Base-by-base conservation (phyloP, 2,888 invertebrate genomes). In the Nomada ferruginata region DNA sequence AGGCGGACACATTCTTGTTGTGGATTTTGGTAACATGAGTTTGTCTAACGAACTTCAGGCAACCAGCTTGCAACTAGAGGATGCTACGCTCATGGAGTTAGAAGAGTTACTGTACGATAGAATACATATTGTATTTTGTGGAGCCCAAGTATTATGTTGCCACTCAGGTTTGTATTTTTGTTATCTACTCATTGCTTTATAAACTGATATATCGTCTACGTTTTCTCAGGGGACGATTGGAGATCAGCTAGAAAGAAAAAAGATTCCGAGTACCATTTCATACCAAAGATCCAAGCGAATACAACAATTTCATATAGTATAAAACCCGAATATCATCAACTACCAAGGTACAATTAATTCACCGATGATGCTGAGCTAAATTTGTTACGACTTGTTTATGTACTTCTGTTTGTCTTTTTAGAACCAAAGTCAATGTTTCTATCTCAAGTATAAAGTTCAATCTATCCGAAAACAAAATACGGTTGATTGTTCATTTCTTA, bases 81-180 rank as follows among this genome's bases (percentile, higher is more conserved):
- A 97, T 89, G 96, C 96, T 0, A 97, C 97, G 0, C 96, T 96
- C 89, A 97, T 97, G 95, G 97, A 97, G 94, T 93, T 97, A 73
- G 97, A 97, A 90, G 97, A 97, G 91, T 95, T 96, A 65, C 94
- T 97, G 11, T 98, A 97, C 89, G 97, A 97, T 84, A 95, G 97
- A 85, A 94, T 97, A 68, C 96, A 96, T 82, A 94, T 97, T 1
- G 96, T 96, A 82, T 95, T 97, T 85, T 95, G 95, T 18, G 96
- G 96, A 74, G 94, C 95, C 60, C 97, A 97, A 95, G 95, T 96
- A 47, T 91, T 95, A 11, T 94, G 95, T 83, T 95, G 95, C 82
- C 95, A 95, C 89, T 95, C 95, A 79, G 95, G 95, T 95, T 89
- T 77, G 26, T 65, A 57, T 36, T 13, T 15, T 4, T 73, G 2